Conservation (phyloP, 2,888 invertebrate genomes). For the Euzetes globulus region DNA sequence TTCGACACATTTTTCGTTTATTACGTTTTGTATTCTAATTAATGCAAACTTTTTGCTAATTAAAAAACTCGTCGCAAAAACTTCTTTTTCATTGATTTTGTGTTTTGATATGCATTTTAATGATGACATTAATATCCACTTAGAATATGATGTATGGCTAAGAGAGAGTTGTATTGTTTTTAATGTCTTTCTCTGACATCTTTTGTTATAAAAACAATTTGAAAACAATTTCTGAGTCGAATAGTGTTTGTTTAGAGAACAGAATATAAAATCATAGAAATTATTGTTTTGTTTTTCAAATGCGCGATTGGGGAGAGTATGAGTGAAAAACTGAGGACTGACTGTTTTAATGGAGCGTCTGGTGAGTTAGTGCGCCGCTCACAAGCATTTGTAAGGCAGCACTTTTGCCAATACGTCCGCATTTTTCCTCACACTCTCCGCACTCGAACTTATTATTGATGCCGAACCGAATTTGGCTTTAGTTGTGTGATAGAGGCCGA, state of each 20-base stretch:
- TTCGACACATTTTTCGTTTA: not conserved
- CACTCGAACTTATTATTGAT: conserved; percentile 23
- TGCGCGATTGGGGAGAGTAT: not conserved
- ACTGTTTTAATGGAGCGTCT: not conserved
- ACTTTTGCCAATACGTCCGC: conserved; percentile 27
- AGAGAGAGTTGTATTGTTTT: not conserved
- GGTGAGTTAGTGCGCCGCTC: conserved; percentile 29
- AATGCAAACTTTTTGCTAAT: conserved; percentile 21
- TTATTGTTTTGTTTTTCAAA: not conserved
- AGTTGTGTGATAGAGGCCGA: conserved; percentile 28
- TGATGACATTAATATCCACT: conserved; percentile 15
- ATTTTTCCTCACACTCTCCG: conserved; percentile 22
- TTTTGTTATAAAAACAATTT: not conserved
- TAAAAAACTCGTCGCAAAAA: not conserved
- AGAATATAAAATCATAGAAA: not conserved
- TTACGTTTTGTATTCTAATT: not conserved
- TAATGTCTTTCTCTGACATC: not conserved
- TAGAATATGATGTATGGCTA: not conserved
- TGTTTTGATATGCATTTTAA: not conserved
- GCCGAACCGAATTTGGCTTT: conserved; percentile 15
- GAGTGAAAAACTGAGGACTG: not conserved
- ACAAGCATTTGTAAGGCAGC: conserved; percentile 12
- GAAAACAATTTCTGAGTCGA: not conserved
- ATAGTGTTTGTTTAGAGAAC: not conserved
- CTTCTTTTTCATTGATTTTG: not conserved